Evolutionary conservation across 2,113 vertebrate species (phyloP), one percentile per base, ranked within the genome.

Genomic region (Menura novaehollandiae): DNA sequence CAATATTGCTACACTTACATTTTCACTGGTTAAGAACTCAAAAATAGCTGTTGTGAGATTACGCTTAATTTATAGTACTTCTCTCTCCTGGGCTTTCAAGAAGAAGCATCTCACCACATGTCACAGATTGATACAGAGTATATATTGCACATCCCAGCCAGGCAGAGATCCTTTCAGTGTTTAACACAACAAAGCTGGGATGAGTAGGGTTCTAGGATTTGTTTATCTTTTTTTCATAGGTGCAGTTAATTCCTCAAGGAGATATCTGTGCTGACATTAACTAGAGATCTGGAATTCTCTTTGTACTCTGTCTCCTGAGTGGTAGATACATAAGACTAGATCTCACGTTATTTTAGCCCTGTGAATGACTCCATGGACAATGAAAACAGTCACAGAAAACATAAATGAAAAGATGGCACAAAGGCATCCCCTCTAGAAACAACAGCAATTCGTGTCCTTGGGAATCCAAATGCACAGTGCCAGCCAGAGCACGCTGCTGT

Each of bases 21-120:
- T 96, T 96, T 91, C 81, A 96, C 90, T 93, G 90, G 88, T 96
- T 95, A 95, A 96, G 92, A 88, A 89, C 21, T 37, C 84, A 95
- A 93, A 95, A 97, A 96, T 95, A 96, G 88, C 90, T 96, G 93
- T 64, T 93, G 72, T 78, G 94, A 94, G 95, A 97, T 90, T 96
- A 92, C 90, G 94, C 87, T 85, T 94, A 96, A 96, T 97, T 97
- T 91, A 92, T 94, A 93, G 89, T 92, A 97, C 87, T 85, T 88
- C 77, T 71, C 96, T 97, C 93, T 78, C 49, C 84, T 66, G 92
- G 78, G 91, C 92, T 95, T 95, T 97, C 93, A 94, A 84, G 74
- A 87, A 88, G 91, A 21, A 97, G 78, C 64, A 17, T 88, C 93
- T 91, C 74, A 91, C 90, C 82, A 91, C 86, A 78, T 56, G 85